Percentiles rank a stretch among this genome's conserved stretches.
Evolutionary conservation across 2,113 vertebrate species (phyloP).

Genomic region (Phalacrocorax aristotelis): DNA sequence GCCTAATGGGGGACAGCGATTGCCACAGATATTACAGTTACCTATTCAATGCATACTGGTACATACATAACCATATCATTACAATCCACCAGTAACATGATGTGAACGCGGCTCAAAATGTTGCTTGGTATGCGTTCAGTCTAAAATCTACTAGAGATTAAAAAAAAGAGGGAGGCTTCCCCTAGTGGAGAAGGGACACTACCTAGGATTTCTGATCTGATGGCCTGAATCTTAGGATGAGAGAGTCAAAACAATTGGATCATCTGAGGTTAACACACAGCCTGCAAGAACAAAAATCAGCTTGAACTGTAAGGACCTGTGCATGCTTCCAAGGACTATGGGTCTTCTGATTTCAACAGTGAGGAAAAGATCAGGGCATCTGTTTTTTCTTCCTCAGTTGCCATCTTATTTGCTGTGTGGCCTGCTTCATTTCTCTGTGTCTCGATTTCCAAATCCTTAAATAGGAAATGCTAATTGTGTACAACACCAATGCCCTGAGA

Average conservation of each 20-base stretch:
- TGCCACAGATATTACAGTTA: background rate
- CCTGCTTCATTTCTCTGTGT: background rate
- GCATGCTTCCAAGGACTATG: background rate
- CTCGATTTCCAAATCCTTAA: background rate
- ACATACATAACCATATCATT: background rate
- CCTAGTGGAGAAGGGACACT: background rate
- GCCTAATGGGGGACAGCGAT: background rate
- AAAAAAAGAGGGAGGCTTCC: background rate
- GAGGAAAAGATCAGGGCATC: background rate
- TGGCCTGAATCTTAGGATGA: background rate
- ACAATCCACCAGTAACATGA: background rate
- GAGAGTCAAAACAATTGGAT: background rate
- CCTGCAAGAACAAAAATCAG: background rate
- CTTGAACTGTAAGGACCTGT: background rate
- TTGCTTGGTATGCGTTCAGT: background rate
- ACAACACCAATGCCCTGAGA: background rate
- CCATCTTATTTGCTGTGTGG: background rate
- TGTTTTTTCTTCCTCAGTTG: background rate
- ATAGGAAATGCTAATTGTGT: background rate
- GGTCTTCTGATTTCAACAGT: background rate
- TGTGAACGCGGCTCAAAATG: constrained; percentile 29
- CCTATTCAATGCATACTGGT: background rate
- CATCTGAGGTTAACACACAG: background rate
- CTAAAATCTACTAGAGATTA: background rate
- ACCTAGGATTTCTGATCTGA: background rate